Base-by-base conservation (phyloP, 2,888 invertebrate species). In the Epinotia ramella region DNA sequence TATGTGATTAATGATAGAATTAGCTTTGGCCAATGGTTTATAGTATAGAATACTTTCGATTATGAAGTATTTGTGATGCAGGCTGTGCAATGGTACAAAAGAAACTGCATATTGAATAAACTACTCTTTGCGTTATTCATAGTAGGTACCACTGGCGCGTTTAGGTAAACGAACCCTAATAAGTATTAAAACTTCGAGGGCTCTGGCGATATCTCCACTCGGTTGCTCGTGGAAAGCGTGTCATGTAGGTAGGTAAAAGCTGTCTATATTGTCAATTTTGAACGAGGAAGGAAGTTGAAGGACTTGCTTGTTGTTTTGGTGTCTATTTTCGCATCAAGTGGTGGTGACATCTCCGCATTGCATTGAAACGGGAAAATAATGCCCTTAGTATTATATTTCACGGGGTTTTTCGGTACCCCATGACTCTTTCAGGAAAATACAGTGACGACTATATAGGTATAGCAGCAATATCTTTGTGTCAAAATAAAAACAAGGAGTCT, bases 161-260 rank as follows among this genome's bases (percentile, higher is more conserved):
- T 33, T 40, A 11, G 18, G 16, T 67, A 72, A 56, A 60, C 49
- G 44, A 60, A 65, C 60, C 72, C 64, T 69, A 46, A 65, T 69
- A 46, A 65, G 53, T 18, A 62, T 71, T 46, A 46, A 71, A 71
- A 66, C 62, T 62, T 65, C 77, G 78, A 80, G 80, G 86, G 82
- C 82, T 80, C 83, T 81, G 88, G 93, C 80, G 93, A 93, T 93
- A 90, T 93, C 93, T 84, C 93, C 88, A 81, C 81, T 79, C 79
- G 79, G 84, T 81, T 81, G 84, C 85, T 84, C 82, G 80, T 82
- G 79, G 76, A 78, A 73, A 77, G 73, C 81, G 82, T 84, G 80
- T 84, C 83, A 80, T 81, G 82, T 80, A 77, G 33, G 33, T 33
- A 33, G 79, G 78, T 76, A 66, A 16, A 76, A 53, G n/a, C 71